Evolutionary conservation across 2,888 invertebrate species (phyloP).

Genomic region (Drosophila peninsularis): DNA sequence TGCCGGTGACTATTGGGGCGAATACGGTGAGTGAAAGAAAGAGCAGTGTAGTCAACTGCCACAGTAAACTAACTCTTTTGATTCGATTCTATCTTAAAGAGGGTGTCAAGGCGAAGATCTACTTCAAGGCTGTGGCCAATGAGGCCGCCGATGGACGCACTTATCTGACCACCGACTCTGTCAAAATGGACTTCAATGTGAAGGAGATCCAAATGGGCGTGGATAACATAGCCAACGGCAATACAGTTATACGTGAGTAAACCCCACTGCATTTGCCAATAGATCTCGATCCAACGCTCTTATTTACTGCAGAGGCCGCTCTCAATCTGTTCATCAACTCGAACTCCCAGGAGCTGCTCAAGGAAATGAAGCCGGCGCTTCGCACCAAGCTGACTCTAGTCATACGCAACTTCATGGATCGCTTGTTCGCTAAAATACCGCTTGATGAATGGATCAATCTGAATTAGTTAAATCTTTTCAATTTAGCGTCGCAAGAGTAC

Average conservation of each 20-base stretch:
- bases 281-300: not conserved
- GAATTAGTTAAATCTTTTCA: slow-evolving; percentile 51
- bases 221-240: slow-evolving; percentile 92
- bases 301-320: slow-evolving; percentile 89
- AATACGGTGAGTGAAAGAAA: slow-evolving; percentile 88
- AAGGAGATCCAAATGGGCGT: slow-evolving; percentile 94
- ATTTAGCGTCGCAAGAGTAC: slow-evolving; percentile 14
- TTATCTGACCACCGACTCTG: slow-evolving; percentile 89
- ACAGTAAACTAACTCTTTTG: not conserved
- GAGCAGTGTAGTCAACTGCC: not conserved
- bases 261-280: not conserved
- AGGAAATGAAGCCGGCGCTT: slow-evolving; percentile 94
- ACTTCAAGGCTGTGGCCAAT: slow-evolving; percentile 90
- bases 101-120: slow-evolving; percentile 93
- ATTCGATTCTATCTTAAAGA: slow-evolving; percentile 86
- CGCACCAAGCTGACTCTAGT: slow-evolving; percentile 90
- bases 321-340: slow-evolving; percentile 94
- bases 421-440: slow-evolving; percentile 90
- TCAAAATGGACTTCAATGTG: slow-evolving; percentile 94
- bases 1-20: slow-evolving; percentile 95
- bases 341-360: slow-evolving; percentile 92
- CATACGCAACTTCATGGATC: slow-evolving; percentile 90
- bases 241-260: slow-evolving; percentile 91
- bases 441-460: slow-evolving; percentile 90
- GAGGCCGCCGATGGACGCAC: slow-evolving; percentile 87